Percentiles rank a stretch among this genome's conserved stretches.
Conservation (phyloP, 2,113 vertebrate species). For the Pseudopodoces humilis region DNA sequence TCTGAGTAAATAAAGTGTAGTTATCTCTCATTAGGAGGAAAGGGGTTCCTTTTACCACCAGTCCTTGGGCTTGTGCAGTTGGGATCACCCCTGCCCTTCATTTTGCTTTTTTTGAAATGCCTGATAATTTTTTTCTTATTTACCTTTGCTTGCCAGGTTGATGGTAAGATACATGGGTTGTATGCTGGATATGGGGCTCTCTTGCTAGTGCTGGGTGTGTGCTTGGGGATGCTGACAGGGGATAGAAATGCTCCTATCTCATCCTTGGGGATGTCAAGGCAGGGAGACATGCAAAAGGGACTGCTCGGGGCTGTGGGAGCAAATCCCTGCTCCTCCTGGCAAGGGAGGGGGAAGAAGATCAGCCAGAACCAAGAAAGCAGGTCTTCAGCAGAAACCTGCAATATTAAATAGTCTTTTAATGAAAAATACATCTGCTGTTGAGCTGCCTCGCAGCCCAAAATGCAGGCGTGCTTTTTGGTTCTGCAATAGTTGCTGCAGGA, state of each 20-base stretch:
- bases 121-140: background rate
- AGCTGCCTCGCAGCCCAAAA: fast-evolving
- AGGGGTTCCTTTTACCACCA: background rate
- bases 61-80: background rate
- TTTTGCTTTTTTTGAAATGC: background rate
- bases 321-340: background rate
- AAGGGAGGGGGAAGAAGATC: background rate
- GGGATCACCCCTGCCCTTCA: fast-evolving
- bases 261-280: background rate
- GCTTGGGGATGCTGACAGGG: background rate
- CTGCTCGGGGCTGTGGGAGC: background rate
- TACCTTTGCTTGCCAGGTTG: background rate
- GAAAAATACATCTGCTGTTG: conserved; percentile 15
- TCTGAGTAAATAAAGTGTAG: conserved; percentile 29
- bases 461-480: background rate
- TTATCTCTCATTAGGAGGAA: background rate
- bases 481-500: background rate
- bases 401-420: conserved; percentile 34
- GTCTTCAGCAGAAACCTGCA: background rate
- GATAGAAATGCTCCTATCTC: background rate
- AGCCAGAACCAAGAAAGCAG: background rate
- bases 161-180: background rate
- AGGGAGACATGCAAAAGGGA: background rate
- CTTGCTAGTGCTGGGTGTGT: fast-evolving
- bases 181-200: background rate